Percentiles rank a stretch among this genome's conserved stretches.
These are phyloP conservation scores for Gobionotothen gibberifrons DNA, from an alignment of 2,797 vertebrate genomes.

Conservation along the genomic window DNA sequence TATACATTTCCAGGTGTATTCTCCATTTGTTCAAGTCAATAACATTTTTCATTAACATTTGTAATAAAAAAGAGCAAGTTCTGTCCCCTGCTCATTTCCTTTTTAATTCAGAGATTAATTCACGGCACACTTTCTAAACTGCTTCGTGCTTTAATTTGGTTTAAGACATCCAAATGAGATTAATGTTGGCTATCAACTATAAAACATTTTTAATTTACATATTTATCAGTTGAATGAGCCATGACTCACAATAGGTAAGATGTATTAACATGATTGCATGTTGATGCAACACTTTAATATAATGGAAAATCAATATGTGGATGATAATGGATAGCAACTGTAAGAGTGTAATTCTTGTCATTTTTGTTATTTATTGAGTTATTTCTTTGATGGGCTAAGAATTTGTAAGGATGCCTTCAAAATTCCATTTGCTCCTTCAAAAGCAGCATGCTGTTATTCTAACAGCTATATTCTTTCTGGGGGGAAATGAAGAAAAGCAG, in stretches of 20 bases:
- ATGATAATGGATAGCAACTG: slow-evolving; percentile 48
- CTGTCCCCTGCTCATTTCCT: slow-evolving; percentile 83
- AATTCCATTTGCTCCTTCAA: slow-evolving; percentile 40
- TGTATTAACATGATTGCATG: slow-evolving; percentile 83
- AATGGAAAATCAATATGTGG: slow-evolving; percentile 66
- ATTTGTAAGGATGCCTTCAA: slow-evolving; percentile 45
- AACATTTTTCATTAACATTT: slow-evolving; percentile 89
- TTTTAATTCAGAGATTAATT: slow-evolving; percentile 86
- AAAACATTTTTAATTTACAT: slow-evolving; percentile 87
- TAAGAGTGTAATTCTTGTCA: slow-evolving; percentile 31
- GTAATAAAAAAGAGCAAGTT: slow-evolving; percentile 79
- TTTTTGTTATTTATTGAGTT: slow-evolving; percentile 56
- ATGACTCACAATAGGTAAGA: slow-evolving; percentile 84
- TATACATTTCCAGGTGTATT: slow-evolving; percentile 89
- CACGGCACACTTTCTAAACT: slow-evolving; percentile 78
- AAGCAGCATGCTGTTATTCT: slow-evolving; percentile 28
- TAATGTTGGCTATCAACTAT: slow-evolving; percentile 82
- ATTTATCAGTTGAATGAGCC: slow-evolving; percentile 86
- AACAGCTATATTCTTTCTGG: slow-evolving; percentile 45
- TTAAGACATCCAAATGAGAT: slow-evolving; percentile 86
- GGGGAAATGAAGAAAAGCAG: slow-evolving; percentile 31
- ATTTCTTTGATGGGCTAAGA: slow-evolving; percentile 41
- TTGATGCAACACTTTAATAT: slow-evolving; percentile 78
- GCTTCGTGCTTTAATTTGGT: slow-evolving; percentile 84
- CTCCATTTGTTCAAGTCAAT: slow-evolving; percentile 89